Evolutionary conservation across 2,797 vertebrate genomes (phyloP), one percentile per base, ranked within the genome.

Genomic region (Morelia viridis): DNA sequence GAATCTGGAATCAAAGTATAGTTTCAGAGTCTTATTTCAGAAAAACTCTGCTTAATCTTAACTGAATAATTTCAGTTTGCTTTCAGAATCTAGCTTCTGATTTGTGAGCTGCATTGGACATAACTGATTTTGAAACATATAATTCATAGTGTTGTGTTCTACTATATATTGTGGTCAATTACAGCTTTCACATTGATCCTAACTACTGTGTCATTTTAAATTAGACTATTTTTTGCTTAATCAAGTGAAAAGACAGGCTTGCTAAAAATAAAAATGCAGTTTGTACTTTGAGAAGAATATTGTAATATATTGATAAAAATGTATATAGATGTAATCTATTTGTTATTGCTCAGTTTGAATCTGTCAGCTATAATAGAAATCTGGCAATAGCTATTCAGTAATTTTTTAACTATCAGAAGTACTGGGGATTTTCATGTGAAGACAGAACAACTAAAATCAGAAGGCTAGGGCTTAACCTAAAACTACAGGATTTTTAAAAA

Each of bases 181-280:
- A 50, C 90, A 92, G 80, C 90, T 83, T 95, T 92, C 41, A 86
- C 28, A 61, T 85, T 65, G 76, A 85, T 31, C 94, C 8, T 31
- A 26, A 1, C 46, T 88, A 93, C 94, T 92, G 95, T 93, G 87
- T 91, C 58, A 90, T 90, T 94, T 94, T 93, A 94, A 88, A 68
- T 90, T 62, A 90, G 90, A 96, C 95, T 62, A 90, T 95, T 93
- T 93, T 95, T 95, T 95, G 92, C 94, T 96, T 94, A 94, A 89
- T 61, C 85, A 93, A 93, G 94, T 92, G 89, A 60, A 91, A 80
- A 89, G 7, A 22, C 2, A 2, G 85, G 83, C 68, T 91, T 57
- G 91, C 89, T 95, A 91, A n/a, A 35, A 94, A 92, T 31, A 71
- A 84, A 85, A 87, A 89, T 89, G 31, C 15, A 56, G 3, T 41